Base-by-base conservation (phyloP, 2,113 vertebrate genomes). In the Pseudopipra pipra region DNA sequence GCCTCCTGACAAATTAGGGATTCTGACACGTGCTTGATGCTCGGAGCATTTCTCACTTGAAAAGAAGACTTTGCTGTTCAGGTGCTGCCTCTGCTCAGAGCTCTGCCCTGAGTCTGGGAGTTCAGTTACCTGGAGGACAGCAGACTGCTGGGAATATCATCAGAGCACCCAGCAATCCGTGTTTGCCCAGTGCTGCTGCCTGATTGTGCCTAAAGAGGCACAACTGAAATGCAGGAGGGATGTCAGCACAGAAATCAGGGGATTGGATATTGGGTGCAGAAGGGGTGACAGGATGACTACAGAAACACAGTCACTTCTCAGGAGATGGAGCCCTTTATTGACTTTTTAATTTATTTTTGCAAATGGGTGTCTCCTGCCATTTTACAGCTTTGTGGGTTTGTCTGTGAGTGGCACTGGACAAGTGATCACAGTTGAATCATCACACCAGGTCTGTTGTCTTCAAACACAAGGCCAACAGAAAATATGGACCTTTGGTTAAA, bases 1-100 rank as follows among this genome's bases (percentile, higher is more conserved):
- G 89, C 91, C 86, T 90, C 67, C 28, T 86, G 95, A 96, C 93
- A 96, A 96, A 97, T 84, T 37, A 39, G 90, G 72, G 85, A 75
- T 84, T 90, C 6, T 86, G 92, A 87, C 93, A 91, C 75, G 44
- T 72, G 93, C 81, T 86, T 23, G 95, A 93, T 74, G 90, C 87
- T 93, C 59, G 6, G 43, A 87, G 71, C 12, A 11, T 87, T 96
- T 93, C 83, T 61, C 90, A 86, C 75, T 90, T 61, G 78, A 63
- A 95, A 93, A 83, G 19, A 43, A 81, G 4, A 43, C 39, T 84
- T 39, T 39, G 93, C 37, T 86, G 72, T 78, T 94, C 92, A 95
- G 93, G 90, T 90, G 93, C 95, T 91, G 88, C 81, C 61, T 89
- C 39, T 78, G 82, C 75, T 93, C 90, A 39, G 67, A 5, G 63